Percentiles rank a stretch among this genome's conserved stretches.
phyloP scores from a whole-genome alignment of 2,113 vertebrate species.

The Syrrhaptes paradoxus region DNA sequence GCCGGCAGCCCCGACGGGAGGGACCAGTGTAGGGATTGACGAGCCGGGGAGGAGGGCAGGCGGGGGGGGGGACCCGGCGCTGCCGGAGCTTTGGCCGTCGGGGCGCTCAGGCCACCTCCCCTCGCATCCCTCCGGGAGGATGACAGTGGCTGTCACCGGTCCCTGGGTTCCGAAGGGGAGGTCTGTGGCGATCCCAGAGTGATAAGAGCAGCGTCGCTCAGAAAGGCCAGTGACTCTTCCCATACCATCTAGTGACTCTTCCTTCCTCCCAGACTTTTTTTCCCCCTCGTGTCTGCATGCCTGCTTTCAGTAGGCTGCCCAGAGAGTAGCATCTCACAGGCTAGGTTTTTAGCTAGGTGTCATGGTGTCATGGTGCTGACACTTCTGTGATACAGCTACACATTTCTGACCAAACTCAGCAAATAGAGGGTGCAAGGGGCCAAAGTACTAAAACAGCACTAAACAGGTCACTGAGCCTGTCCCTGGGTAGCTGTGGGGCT shows the following conservation, averaged over 20 bases:
- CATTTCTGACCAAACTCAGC: background rate
- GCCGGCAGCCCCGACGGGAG: background rate
- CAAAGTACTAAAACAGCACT: accelerated
- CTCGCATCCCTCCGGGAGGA: too few relatives aligned
- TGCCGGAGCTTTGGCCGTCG: background rate
- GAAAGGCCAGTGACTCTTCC: background rate
- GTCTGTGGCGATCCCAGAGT: accelerated
- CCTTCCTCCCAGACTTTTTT: too few relatives aligned
- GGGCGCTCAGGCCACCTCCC: too few relatives aligned
- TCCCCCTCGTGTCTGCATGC: too few relatives aligned
- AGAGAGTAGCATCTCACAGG: background rate
- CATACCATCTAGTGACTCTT: background rate
- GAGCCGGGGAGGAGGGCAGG: background rate
- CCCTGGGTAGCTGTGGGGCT: background rate
- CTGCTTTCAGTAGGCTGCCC: background rate
- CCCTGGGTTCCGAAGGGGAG: too few relatives aligned
- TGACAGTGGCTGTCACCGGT: background rate
- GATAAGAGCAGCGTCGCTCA: background rate
- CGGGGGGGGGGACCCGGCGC: background rate
- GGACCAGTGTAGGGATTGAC: background rate
- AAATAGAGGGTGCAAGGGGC: background rate
- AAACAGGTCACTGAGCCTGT: background rate
- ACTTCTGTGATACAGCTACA: background rate
- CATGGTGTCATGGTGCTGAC: background rate
- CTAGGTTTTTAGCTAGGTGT: background rate